A percentile compares a stretch with the other conserved stretches of the same genome.
Evolutionary conservation across 2,797 vertebrate species (phyloP).

Genomic region (Rhabdomys pumilio): DNA sequence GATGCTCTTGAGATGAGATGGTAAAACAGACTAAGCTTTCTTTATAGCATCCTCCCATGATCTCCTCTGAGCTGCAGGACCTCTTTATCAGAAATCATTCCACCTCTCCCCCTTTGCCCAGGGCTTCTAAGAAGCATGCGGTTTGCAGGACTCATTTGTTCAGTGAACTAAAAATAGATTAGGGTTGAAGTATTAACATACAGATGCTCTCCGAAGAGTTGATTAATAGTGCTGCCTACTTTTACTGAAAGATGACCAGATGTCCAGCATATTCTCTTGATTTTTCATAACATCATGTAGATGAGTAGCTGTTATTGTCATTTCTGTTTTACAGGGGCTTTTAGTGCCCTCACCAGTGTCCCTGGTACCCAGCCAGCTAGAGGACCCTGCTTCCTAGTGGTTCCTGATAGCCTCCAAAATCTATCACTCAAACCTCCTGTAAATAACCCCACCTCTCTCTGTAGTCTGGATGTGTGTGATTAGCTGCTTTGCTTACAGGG

Average conservation of each 20-base stretch:
- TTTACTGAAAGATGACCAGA: not conserved
- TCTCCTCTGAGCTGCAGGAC: not conserved
- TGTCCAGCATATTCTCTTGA: not conserved
- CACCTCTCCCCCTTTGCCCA: not conserved
- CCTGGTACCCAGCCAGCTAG: not conserved
- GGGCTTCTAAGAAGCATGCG: not conserved
- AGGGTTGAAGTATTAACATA: not conserved
- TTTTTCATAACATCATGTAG: not conserved
- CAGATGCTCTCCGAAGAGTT: not conserved
- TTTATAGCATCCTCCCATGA: not conserved
- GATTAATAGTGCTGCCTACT: not conserved
- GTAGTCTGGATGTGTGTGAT: not conserved
- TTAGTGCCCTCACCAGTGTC: not conserved
- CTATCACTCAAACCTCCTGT: not conserved
- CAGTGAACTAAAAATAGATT: not conserved
- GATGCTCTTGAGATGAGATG: not conserved
- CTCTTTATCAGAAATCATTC: not conserved
- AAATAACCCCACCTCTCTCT: not conserved
- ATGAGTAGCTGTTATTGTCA: not conserved
- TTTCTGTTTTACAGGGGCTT: not conserved
- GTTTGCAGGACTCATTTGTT: not conserved
- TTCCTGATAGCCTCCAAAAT: not conserved
- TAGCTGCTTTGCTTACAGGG: slow-evolving; percentile 81
- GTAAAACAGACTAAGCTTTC: not conserved
- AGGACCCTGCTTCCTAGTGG: not conserved